Evolutionary conservation across 2,888 invertebrate genomes (phyloP), one percentile per base, ranked within the genome.

Genomic region (Hedychridium roseum): DNA sequence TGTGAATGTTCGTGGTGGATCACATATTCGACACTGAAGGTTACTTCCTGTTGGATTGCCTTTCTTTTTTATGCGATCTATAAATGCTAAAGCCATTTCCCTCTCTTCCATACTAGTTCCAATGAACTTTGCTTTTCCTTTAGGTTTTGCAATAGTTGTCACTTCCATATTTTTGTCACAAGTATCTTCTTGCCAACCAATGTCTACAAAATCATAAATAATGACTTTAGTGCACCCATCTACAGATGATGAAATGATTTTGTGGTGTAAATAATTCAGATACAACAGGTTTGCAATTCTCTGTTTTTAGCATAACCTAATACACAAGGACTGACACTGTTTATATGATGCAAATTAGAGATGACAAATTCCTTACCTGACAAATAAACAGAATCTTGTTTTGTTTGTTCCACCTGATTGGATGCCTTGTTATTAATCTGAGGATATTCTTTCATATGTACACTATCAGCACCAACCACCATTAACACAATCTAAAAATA

Each of bases 21-120:
- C 78, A 58, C 85, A 85, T 40, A 85, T 84, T 57, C 82, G 80
- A 68, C 85, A 85, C 43, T 81, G 79, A 15, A 84, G 69, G 55
- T 80, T 78, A 37, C 60, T 73, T 7, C 77, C 78, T 1, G 71
- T 68, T 14, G 77, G 77, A 64, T 78, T 77, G 9, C 77, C 77
- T 36, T 77, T 78, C 17, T 75, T 74, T 41, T 79, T 78, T 32
- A 80, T 79, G 14, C 73, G 73, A 31, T 80, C 79, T 54, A 84
- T 84, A 54, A 81, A 79, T 39, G 78, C 78, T 42, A 84, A 65
- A 1, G 84, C 83, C 76, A 81, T 76, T 74, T 81, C 82, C 71
- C 78, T 73, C 45, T 80, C 80, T 45, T 79, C 79, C 48, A 79
- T 79, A 38, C 80, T 80, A 11, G 80, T 80, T 2, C 81, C 80